Conservation (phyloP, 2,888 invertebrate species). For the Copidosoma aretas region DNA sequence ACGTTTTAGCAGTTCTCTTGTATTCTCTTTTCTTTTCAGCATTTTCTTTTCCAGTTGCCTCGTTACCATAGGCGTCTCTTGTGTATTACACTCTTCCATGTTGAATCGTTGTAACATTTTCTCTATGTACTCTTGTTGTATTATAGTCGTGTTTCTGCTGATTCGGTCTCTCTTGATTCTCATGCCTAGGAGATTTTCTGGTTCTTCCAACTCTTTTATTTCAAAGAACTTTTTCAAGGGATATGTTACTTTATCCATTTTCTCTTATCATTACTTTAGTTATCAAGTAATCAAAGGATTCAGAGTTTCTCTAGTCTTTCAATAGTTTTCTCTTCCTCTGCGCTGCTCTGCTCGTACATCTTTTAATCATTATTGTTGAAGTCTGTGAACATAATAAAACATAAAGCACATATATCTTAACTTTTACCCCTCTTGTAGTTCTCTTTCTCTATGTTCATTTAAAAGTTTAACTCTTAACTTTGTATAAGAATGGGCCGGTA, state of each 20-base stretch:
- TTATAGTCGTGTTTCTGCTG: conserved; percentile 33
- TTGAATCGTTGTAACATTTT: conserved; percentile 35
- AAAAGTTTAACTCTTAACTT: neutral
- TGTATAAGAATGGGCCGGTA: neutral
- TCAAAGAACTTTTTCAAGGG: conserved; percentile 40
- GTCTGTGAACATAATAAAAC: too few species aligned
- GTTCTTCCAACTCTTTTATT: conserved; percentile 22
- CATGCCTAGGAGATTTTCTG: conserved; percentile 42
- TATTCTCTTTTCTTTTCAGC: conserved; percentile 6
- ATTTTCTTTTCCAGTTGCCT: conserved; percentile 27
- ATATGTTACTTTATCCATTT: conserved; percentile 13
- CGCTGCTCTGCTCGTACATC: too few species aligned
- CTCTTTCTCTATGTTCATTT: neutral
- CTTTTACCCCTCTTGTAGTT: too few species aligned
- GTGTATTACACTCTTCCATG: conserved; percentile 27
- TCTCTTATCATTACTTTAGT: neutral
- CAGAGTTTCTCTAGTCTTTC: too few species aligned
- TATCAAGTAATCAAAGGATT: neutral
- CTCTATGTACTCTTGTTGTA: conserved; percentile 9
- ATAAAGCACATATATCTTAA: too few species aligned
- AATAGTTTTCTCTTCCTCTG: too few species aligned
- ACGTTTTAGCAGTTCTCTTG: neutral
- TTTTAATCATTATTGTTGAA: too few species aligned
- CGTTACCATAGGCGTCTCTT: conserved; percentile 36
- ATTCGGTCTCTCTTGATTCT: conserved; percentile 40